phyloP scores from a whole-genome alignment of 2,113 vertebrate genomes.

The Rhinopithecus roxellana region DNA sequence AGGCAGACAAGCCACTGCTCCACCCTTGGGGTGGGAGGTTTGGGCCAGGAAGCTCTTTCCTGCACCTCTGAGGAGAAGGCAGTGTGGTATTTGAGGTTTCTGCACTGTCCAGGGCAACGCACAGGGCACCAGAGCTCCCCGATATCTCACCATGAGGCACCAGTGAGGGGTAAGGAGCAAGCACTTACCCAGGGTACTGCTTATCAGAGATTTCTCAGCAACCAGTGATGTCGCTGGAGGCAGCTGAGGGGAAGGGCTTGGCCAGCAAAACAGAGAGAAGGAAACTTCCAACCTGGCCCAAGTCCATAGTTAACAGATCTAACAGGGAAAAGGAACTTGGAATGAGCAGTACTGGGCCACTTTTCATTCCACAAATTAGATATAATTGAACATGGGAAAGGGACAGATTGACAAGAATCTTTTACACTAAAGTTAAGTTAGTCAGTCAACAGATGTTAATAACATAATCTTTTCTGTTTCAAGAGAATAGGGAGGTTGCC shows the following conservation, averaged over 20 bases:
- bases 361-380: neutral
- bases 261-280: neutral
- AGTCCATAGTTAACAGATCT: neutral
- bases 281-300: neutral
- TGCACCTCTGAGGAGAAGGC: neutral
- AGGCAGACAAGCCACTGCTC: neutral
- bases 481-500: neutral
- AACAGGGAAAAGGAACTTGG: neutral
- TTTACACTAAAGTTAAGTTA: neutral
- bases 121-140: neutral
- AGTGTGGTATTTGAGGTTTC: neutral
- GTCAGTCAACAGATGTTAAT: neutral
- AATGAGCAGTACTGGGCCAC: neutral
- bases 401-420: neutral
- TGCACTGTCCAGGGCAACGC: neutral
- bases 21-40: neutral
- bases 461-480: neutral
- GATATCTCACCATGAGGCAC: neutral
- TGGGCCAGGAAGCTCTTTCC: neutral
- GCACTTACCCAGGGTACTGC: neutral
- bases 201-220: conserved; percentile 34
- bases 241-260: neutral
- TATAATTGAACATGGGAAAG: neutral
- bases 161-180: neutral
- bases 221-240: neutral